Conservation (phyloP, 2,797 vertebrate species). For the Periophthalmus magnuspinnatus region DNA sequence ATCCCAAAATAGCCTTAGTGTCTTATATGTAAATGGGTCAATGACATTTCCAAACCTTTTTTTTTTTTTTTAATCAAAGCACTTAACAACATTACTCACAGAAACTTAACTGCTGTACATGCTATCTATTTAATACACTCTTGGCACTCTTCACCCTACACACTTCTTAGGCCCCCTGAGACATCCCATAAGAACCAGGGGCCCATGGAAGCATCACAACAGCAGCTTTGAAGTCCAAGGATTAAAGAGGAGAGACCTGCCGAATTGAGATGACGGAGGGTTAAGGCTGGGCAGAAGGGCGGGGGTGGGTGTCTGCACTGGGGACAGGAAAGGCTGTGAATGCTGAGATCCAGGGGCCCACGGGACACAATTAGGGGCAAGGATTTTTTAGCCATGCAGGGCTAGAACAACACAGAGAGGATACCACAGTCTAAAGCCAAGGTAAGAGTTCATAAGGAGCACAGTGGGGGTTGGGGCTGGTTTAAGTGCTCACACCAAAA, state of each 20-base stretch:
- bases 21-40: too few relatives aligned
- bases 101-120: slow-evolving; percentile 31
- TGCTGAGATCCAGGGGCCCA: slow-evolving; percentile 58
- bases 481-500: slow-evolving; percentile 16
- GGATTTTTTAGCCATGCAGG: slow-evolving; percentile 57
- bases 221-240: slow-evolving; percentile 70
- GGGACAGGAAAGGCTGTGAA: slow-evolving; percentile 71
- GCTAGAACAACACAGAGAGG: slow-evolving; percentile 72
- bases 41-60: too few relatives aligned
- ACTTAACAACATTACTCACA: slow-evolving; percentile 1
- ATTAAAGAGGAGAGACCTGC: slow-evolving; percentile 76
- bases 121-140: slow-evolving; percentile 27
- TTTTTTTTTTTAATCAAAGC: neutral
- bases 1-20: too few relatives aligned
- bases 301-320: slow-evolving; percentile 57
- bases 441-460: slow-evolving; percentile 66
- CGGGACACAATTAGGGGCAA: slow-evolving; percentile 75
- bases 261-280: slow-evolving; percentile 61
- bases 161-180: slow-evolving; percentile 55
- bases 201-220: slow-evolving; percentile 57
- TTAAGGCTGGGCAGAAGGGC: slow-evolving; percentile 53
- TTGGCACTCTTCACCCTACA: slow-evolving; percentile 39
- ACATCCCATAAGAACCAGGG: slow-evolving; percentile 54
- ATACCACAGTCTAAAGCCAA: slow-evolving; percentile 56
- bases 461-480: slow-evolving; percentile 42